Percentiles rank a stretch among this genome's conserved stretches.
Conservation (phyloP, 1,140 invertebrate genomes). For the Uloborus diversus region DNA sequence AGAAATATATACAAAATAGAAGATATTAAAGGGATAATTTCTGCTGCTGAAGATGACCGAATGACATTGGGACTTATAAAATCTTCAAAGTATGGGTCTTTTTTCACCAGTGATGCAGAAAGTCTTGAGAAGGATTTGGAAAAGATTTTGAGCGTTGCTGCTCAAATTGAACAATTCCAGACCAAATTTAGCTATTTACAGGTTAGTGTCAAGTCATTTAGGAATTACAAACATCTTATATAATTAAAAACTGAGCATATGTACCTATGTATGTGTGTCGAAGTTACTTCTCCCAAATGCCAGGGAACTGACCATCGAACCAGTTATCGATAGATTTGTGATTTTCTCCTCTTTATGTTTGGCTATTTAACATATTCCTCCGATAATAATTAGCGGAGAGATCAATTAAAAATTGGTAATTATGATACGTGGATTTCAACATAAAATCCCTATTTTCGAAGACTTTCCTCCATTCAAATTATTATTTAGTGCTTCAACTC, state of each 20-base stretch:
- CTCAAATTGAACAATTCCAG: conserved; percentile 79
- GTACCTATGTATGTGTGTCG: neutral
- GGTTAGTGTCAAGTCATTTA: conserved; percentile 61
- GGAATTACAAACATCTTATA: neutral
- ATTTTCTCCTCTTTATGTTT: neutral
- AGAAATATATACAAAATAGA: conserved; percentile 73
- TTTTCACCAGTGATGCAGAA: conserved; percentile 80
- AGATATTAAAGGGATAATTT: conserved; percentile 76
- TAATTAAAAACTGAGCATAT: neutral
- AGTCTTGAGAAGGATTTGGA: conserved; percentile 84
- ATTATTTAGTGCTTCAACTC: no score
- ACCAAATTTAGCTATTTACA: conserved; percentile 83
- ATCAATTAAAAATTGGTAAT: no score
- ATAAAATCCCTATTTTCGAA: no score
- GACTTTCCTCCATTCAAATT: no score
- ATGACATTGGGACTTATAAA: conserved; percentile 83
- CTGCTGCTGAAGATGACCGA: conserved; percentile 78
- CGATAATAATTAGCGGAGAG: no score
- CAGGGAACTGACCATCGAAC: neutral
- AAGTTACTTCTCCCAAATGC: neutral
- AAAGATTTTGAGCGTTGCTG: conserved; percentile 79
- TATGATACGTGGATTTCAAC: no score
- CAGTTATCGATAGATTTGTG: neutral
- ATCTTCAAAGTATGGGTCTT: conserved; percentile 83
- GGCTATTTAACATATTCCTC: neutral